phyloP scores from a whole-genome alignment of 1,140 invertebrate genomes.

The Bilobella aurantiaca region DNA sequence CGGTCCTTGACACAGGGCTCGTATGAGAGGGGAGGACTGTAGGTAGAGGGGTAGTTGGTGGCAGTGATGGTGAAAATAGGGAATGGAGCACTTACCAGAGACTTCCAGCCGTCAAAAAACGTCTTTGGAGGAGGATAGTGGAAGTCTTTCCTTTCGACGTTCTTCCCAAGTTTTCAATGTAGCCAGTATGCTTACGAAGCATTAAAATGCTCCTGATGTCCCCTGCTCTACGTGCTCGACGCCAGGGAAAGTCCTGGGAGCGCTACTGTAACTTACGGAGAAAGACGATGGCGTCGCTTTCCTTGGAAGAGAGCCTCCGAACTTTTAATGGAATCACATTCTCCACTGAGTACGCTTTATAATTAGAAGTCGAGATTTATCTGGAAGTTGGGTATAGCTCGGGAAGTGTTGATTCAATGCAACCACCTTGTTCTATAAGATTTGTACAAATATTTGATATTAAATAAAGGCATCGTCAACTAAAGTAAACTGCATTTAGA shows the following conservation, averaged over 20 bases:
- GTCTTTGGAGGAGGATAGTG: slow-evolving; percentile 1
- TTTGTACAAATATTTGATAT: slow-evolving; percentile 10
- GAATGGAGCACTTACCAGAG: too few relatives aligned
- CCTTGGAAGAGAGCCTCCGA: background rate
- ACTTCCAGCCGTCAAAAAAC: too few relatives aligned
- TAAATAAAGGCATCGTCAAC: slow-evolving; percentile 4
- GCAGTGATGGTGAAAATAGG: too few relatives aligned
- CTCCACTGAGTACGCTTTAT: background rate
- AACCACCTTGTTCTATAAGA: slow-evolving; percentile 9
- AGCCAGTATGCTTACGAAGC: too few relatives aligned
- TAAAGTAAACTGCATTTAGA: slow-evolving; percentile 8
- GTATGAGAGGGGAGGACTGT: too few relatives aligned
- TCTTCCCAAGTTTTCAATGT: too few relatives aligned
- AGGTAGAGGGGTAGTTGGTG: too few relatives aligned
- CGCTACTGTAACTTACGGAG: too few relatives aligned
- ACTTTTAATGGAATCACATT: background rate
- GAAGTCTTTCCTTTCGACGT: slow-evolving; percentile 4
- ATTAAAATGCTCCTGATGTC: too few relatives aligned
- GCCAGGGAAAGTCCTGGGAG: too few relatives aligned
- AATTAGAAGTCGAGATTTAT: background rate
- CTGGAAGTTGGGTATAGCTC: background rate
- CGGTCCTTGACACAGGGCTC: slow-evolving; percentile 30
- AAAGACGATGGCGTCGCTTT: too few relatives aligned
- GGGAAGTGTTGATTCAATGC: background rate
- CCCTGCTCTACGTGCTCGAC: too few relatives aligned